Evolutionary conservation across 2,113 vertebrate genomes (phyloP).

Genomic region (Cathartes aura): DNA sequence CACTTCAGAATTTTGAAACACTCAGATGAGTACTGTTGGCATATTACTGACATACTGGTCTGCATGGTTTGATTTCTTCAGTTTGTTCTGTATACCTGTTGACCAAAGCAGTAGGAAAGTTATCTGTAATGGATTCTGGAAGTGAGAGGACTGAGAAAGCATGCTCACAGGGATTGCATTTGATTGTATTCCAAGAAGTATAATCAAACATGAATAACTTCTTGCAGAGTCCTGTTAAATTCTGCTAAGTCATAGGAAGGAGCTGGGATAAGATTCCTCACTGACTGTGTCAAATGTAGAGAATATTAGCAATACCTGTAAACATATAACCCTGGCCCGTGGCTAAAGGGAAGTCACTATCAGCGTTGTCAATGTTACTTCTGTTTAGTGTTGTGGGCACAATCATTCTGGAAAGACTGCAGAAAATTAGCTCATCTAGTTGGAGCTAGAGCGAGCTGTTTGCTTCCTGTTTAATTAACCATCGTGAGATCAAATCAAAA

Average conservation of each 20-base stretch:
- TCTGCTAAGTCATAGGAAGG: not conserved
- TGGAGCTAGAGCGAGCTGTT: not conserved
- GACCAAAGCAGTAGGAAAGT: not conserved
- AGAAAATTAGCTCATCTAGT: not conserved
- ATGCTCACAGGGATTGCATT: not conserved
- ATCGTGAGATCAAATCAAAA: not conserved
- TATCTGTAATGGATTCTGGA: not conserved
- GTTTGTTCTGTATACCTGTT: not conserved
- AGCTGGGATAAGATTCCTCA: not conserved
- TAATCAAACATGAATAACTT: not conserved
- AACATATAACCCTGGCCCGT: fast-evolving
- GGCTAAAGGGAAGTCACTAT: not conserved
- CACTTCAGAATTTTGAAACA: not conserved
- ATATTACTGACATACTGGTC: not conserved
- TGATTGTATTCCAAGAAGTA: not conserved
- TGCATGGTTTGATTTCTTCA: not conserved
- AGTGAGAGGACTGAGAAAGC: not conserved
- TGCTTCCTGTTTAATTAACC: slow-evolving; percentile 2
- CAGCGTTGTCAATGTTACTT: not conserved
- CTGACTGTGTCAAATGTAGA: not conserved
- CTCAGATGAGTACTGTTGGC: not conserved
- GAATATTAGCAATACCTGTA: not conserved
- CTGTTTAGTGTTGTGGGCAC: not conserved
- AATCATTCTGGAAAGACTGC: not conserved
- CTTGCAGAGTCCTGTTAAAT: not conserved